These are phyloP conservation scores for Enoplosus armatus DNA, from an alignment of 2,797 vertebrate species.

Conservation along the genomic window DNA sequence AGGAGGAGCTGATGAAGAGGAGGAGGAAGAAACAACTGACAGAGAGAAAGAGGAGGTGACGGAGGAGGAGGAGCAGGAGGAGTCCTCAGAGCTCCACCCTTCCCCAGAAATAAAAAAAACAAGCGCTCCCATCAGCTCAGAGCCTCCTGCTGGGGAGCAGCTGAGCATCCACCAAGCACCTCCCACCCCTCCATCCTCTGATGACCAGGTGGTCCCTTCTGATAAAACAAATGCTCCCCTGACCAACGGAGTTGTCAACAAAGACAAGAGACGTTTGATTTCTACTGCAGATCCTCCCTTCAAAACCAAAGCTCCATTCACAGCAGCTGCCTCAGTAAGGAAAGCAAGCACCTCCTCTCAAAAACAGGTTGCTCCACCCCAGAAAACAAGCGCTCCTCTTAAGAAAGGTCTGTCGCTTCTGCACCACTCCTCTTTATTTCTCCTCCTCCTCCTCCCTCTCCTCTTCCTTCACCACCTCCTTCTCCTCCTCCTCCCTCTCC, in stretches of 20 bases:
- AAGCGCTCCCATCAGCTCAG: background rate
- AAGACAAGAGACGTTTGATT: background rate
- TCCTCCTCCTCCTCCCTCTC: background rate
- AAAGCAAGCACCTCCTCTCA: conserved; percentile 13
- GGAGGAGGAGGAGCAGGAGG: background rate
- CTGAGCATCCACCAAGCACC: background rate
- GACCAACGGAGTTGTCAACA: background rate
- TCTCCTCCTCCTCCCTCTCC: background rate
- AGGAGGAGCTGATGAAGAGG: background rate
- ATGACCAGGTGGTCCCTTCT: background rate
- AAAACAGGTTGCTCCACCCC: background rate
- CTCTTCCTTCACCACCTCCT: background rate
- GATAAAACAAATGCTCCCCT: background rate
- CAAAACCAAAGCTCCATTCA: background rate
- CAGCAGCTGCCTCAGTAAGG: background rate
- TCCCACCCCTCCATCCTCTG: background rate
- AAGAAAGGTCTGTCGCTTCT: conserved; percentile 20
- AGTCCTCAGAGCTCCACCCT: background rate
- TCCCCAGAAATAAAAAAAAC: background rate
- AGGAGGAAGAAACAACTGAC: background rate
- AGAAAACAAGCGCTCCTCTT: conserved; percentile 4
- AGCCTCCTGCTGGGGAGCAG: conserved; percentile 1
- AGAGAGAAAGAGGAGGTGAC: background rate
- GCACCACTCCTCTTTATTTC: background rate
- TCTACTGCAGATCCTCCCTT: background rate